Evolutionary conservation across 2,797 vertebrate genomes (phyloP).

Genomic region (Florisuga fusca): DNA sequence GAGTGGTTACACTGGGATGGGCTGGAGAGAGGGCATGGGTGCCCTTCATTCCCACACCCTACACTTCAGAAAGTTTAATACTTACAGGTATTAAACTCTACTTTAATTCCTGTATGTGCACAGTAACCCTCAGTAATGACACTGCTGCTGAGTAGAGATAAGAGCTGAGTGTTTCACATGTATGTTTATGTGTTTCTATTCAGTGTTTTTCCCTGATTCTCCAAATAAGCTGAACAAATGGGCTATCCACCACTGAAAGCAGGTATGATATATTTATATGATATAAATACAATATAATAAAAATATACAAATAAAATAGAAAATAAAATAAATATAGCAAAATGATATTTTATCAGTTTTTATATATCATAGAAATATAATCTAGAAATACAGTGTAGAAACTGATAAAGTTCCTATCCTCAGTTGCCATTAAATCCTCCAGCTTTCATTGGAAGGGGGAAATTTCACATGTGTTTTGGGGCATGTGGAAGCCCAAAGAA

Average conservation of each 20-base stretch:
- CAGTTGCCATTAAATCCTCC: neutral
- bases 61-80: neutral
- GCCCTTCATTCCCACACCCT: neutral
- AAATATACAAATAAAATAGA: neutral
- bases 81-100: neutral
- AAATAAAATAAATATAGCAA: too few species aligned
- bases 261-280: neutral
- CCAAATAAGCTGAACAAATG: neutral
- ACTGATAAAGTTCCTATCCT: neutral
- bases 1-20: neutral
- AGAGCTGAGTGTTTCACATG: too few species aligned
- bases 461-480: fast-evolving
- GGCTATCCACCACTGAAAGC: neutral
- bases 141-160: neutral
- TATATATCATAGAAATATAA: too few species aligned
- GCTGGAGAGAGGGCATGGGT: neutral
- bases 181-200: too few species aligned
- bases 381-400: neutral
- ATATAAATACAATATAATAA: too few species aligned
- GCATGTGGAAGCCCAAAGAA: neutral
- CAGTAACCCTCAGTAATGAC: neutral
- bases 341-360: too few species aligned
- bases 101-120: neutral
- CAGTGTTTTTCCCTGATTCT: neutral
- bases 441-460: neutral